Evolutionary conservation across 1,140 invertebrate species (phyloP).

Genomic region (Nasonia vitripennis): DNA sequence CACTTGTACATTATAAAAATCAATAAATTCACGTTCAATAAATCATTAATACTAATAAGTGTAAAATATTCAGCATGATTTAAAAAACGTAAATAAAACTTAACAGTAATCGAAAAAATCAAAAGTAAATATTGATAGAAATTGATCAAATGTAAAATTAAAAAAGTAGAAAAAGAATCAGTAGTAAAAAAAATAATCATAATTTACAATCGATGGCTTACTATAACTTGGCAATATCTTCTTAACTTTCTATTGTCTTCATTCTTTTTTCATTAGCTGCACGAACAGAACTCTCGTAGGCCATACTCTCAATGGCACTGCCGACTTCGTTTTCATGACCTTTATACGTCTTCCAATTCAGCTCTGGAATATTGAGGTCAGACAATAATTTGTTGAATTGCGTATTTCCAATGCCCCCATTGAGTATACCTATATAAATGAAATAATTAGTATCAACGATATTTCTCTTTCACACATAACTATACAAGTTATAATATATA

Average conservation of each 20-base stretch:
- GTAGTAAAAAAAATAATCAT: background rate
- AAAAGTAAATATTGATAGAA: background rate
- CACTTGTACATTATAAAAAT: background rate
- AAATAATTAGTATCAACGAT: background rate
- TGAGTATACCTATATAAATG: constrained; percentile 30
- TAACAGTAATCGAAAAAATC: background rate
- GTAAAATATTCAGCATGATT: background rate
- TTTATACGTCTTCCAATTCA: constrained; percentile 44
- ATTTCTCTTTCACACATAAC: background rate
- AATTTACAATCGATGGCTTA: constrained; percentile 33
- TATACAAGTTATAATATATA: background rate
- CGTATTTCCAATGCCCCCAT: constrained; percentile 46
- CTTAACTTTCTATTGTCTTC: constrained; percentile 36
- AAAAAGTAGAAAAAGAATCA: background rate
- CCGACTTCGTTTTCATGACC: constrained; percentile 46
- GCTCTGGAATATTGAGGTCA: constrained; percentile 40
- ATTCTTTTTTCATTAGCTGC: constrained; percentile 46
- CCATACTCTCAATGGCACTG: constrained; percentile 32
- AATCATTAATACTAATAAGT: background rate
- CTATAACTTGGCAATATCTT: constrained; percentile 36
- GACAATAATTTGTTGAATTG: constrained; percentile 49
- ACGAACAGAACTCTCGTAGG: constrained; percentile 43
- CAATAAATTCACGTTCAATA: background rate
- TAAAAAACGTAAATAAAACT: background rate
- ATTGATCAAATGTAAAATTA: background rate